Percentiles rank a stretch among this genome's conserved stretches.
Conservation (phyloP, 2,113 vertebrate genomes). For the Lepus timidus region DNA sequence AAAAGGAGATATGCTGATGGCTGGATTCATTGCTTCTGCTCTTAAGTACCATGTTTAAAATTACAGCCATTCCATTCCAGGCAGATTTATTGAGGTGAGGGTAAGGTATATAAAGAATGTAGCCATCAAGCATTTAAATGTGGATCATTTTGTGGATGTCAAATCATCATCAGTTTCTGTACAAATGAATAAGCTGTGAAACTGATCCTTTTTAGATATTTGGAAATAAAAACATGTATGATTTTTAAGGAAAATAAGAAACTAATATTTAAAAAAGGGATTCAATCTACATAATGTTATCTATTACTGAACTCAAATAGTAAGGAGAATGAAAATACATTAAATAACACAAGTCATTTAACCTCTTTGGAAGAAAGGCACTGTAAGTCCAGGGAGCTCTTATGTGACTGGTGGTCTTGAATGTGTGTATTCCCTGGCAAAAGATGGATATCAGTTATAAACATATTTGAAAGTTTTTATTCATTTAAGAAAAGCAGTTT, state of each 20-base stretch:
- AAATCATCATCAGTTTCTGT: neutral
- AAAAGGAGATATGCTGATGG: neutral
- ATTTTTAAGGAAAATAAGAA: conserved; percentile 46
- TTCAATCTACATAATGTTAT: neutral
- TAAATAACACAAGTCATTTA: conserved; percentile 31
- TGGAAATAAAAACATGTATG: neutral
- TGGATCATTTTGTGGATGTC: conserved; percentile 58
- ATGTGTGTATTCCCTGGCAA: neutral
- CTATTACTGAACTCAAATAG: conserved; percentile 37
- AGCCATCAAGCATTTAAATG: conserved; percentile 63
- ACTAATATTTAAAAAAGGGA: conserved; percentile 34
- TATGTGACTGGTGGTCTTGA: neutral
- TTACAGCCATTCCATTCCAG: conserved; percentile 21
- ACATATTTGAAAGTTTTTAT: conserved; percentile 2
- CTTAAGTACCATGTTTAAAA: conserved; percentile 68
- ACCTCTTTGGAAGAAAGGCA: neutral
- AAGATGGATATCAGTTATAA: neutral
- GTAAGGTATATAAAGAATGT: conserved; percentile 48
- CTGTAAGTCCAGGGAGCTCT: neutral
- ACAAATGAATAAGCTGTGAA: neutral
- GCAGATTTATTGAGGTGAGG: conserved; percentile 55
- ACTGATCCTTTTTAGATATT: neutral
- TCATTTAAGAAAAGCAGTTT: neutral
- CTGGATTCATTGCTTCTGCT: conserved; percentile 47
- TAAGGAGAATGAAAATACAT: neutral